Evolutionary conservation across 2,888 invertebrate genomes (phyloP), one percentile per base, ranked within the genome.

Genomic region (Conomelus anceps): DNA sequence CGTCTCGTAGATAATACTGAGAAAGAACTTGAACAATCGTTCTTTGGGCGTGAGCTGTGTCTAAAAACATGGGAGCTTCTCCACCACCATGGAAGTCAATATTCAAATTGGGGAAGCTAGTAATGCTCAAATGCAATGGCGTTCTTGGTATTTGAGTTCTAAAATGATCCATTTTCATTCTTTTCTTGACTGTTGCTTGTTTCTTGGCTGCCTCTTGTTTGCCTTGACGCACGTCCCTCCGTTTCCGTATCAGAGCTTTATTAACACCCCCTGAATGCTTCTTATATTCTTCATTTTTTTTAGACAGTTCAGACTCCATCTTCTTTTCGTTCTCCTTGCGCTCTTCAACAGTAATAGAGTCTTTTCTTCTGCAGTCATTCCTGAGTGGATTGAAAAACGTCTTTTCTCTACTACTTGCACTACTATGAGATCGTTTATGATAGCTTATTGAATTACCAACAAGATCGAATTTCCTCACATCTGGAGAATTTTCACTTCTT

Each of bases 231-330:
- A 63, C 4, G 13, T 86, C 86, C 13, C 29, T 86, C 7, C 86
- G 86, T 26, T 29, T 86, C 20, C 86, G 24, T 23, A 86, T 24
- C 24, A 29, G 22, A 26, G 86, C 86, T 86, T 86, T 86, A 24
- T 86, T 24, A n/a, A 86, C 86, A 22, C 86, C 86, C 23, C 86
- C 86, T 23, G 86, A 86, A n/a, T 86, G 86, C 29, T 86, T 86
- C 22, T 86, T 86, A 86, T 26, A 26, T 24, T 86, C 86, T 26
- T 86, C 86, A 26, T 86, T 24, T 24, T 24, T 86, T 22, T 23
- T 85, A 1, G 85, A 23, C 22, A 85, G 22, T 20, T 23, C 29
- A 7, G 24, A 24, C 9, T 86, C 86, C 29, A 22, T 86, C 29
- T 86, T 86, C 9, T 24, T 86, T 22, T 85, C 17, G 24, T 23